Evolutionary conservation across 1,140 invertebrate species (phyloP), one percentile per base, ranked within the genome.

Genomic region (Hycleus phaleratus): DNA sequence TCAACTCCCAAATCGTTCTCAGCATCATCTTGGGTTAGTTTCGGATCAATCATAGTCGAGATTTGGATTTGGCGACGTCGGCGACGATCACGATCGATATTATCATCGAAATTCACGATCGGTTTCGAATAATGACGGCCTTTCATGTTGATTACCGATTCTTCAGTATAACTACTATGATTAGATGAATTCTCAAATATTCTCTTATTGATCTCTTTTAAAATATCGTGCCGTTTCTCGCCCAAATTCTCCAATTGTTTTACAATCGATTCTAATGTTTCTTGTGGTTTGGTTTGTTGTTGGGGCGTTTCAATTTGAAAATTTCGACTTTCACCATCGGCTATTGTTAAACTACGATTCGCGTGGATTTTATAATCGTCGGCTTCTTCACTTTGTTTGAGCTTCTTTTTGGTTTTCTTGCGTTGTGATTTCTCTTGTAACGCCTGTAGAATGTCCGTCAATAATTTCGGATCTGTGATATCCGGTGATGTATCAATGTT

Each of bases 231-330:
- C 0, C 82, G 80, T 45, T 77, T 75, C 4, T 76, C 70, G 2
- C 82, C 83, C 2, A 84, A 63, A 0, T 71, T 74, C 49, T 75
- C 73, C 5, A 85, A 68, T 61, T 77, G 81, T 7, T 71, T 71
- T n/a, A 84, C 62, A 2, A 85, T 72, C 18, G 82, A 79, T 56
- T 79, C 72, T 47, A 82, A 78, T 0, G 84, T 71, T 69, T 85
- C 83, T 6, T 72, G 75, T 0, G 83, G 85, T 18, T 72, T 75
- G 5, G 49, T 49, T 26, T 12, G 3, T 1, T 47, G n/a, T 11
- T 58, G 42, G 12, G 67, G 58, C 7, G 45, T 39, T 43, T 68
- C 44, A 12, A 66, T 46, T 60, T 62, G 56, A 69, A 72, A 60
- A 63, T 70, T 71, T 39, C 60, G 55, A 2, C 24, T 63, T 50